A percentile compares a stretch with the other conserved stretches of the same genome.
Evolutionary conservation across 2,797 vertebrate species (phyloP).

Genomic region (Microctenopoma stevenorrisi): DNA sequence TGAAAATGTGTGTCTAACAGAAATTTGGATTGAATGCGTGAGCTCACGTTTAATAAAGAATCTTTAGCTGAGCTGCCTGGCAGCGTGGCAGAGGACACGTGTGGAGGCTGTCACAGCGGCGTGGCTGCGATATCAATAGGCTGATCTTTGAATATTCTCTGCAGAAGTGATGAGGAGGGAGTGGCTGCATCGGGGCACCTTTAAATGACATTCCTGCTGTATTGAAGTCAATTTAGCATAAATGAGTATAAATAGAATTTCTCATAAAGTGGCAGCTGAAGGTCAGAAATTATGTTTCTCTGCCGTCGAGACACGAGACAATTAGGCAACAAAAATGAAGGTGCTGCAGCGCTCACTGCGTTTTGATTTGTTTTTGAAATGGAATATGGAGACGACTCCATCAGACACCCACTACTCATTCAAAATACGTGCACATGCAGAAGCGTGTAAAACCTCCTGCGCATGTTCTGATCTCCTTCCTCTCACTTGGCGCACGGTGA

Average conservation of each 20-base stretch:
- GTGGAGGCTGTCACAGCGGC: slow-evolving; percentile 41
- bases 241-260: slow-evolving; percentile 56
- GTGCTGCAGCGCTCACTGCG: slow-evolving; percentile 27
- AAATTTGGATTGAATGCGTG: slow-evolving; percentile 21
- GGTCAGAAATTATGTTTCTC: slow-evolving; percentile 57
- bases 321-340: slow-evolving; percentile 39
- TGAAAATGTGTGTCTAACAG: slow-evolving; percentile 14
- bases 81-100: slow-evolving; percentile 47
- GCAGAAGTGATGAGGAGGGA: slow-evolving; percentile 2
- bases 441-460: slow-evolving; percentile 21
- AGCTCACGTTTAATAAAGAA: slow-evolving; percentile 7
- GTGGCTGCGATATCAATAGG: slow-evolving; percentile 60
- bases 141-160: slow-evolving; percentile 41
- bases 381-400: slow-evolving; percentile 50
- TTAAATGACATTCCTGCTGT: slow-evolving; percentile 45
- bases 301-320: slow-evolving; percentile 24
- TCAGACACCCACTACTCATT: not conserved
- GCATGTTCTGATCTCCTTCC: slow-evolving; percentile 17
- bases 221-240: slow-evolving; percentile 49
- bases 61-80: slow-evolving; percentile 9
- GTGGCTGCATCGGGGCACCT: slow-evolving; percentile 41
- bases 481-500: slow-evolving; percentile 41
- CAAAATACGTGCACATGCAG: slow-evolving; percentile 12
- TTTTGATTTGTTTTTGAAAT: slow-evolving; percentile 49
- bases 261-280: slow-evolving; percentile 57